A percentile compares a stretch with the other conserved stretches of the same genome.
These are phyloP conservation scores for Ephestia elutella DNA, from an alignment of 1,140 invertebrate species.

Conservation along the genomic window DNA sequence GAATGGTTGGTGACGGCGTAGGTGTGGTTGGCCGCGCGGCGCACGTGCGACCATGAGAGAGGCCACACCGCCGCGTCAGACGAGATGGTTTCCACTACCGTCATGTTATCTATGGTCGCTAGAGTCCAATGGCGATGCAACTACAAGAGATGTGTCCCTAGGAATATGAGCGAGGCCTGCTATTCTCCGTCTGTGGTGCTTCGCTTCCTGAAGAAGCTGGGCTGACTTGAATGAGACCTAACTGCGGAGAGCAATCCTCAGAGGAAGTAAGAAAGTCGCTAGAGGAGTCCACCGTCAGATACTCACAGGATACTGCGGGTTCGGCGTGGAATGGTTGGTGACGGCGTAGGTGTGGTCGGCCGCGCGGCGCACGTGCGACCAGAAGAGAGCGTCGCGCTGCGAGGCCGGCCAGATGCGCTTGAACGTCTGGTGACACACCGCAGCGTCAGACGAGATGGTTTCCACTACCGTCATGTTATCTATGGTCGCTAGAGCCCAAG, in stretches of 20 bases:
- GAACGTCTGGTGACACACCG: slow-evolving; percentile 95
- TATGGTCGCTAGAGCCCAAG: slow-evolving; percentile 78
- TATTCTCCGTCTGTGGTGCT: too few relatives aligned
- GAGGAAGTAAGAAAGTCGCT: too few relatives aligned
- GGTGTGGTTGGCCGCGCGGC: slow-evolving; percentile 81
- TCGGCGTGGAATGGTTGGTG: slow-evolving; percentile 94
- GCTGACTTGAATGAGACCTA: too few relatives aligned
- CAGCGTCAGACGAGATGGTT: slow-evolving; percentile 91
- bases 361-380: slow-evolving; percentile 95
- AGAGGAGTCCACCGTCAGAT: too few relatives aligned
- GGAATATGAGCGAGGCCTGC: too few relatives aligned
- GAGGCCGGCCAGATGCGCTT: slow-evolving; percentile 99
- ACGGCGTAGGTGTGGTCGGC: slow-evolving; percentile 83
- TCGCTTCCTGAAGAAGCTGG: too few relatives aligned
- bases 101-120: slow-evolving; percentile 77
- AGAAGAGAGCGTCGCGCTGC: slow-evolving; percentile 98
- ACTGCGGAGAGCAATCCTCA: too few relatives aligned
- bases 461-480: slow-evolving; percentile 66
- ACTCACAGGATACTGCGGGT: slow-evolving; percentile 86
- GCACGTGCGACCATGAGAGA: slow-evolving; percentile 98
- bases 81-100: slow-evolving; percentile 81
- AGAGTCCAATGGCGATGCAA: too few relatives aligned
- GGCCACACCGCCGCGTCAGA: slow-evolving; percentile 93
- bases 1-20: slow-evolving; percentile 94
- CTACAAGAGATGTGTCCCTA: too few relatives aligned